phyloP scores from a whole-genome alignment of 2,888 invertebrate genomes.

The Agrotis clavis region DNA sequence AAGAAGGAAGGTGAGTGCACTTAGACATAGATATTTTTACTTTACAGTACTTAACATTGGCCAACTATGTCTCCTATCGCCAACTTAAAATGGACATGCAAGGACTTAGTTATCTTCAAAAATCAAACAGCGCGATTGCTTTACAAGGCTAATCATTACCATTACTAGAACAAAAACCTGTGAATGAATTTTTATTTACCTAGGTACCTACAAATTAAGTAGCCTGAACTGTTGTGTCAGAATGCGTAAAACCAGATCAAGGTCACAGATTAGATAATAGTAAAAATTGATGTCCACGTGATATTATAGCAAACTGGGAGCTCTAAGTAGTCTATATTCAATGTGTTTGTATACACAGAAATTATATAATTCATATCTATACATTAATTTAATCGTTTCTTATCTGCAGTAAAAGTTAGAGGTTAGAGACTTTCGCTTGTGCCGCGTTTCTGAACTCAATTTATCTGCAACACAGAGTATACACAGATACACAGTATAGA shows the following conservation, averaged over 20 bases:
- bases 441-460: background rate
- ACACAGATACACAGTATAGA: constrained; percentile 13
- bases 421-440: constrained; percentile 42
- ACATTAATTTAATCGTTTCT: constrained; percentile 19
- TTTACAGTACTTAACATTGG: background rate
- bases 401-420: constrained; percentile 40
- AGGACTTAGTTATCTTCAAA: constrained; percentile 6
- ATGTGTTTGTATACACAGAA: constrained; percentile 22
- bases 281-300: constrained; percentile 55
- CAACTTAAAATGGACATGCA: background rate
- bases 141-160: constrained; percentile 4
- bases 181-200: constrained; percentile 34
- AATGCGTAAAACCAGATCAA: constrained; percentile 62
- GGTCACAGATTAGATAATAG: constrained; percentile 75
- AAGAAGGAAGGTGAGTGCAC: constrained; percentile 88
- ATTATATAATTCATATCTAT: constrained; percentile 32
- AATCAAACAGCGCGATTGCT: background rate
- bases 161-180: background rate
- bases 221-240: constrained; percentile 32
- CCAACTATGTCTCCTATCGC: background rate
- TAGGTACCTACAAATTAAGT: constrained; percentile 24
- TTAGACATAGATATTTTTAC: constrained; percentile 2
- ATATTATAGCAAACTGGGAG: constrained; percentile 24
- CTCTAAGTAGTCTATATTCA: constrained; percentile 18
- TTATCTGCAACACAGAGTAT: constrained; percentile 21